These are phyloP conservation scores for Larimichthys crocea DNA, from an alignment of 2,113 vertebrate genomes.

Conservation along the genomic window DNA sequence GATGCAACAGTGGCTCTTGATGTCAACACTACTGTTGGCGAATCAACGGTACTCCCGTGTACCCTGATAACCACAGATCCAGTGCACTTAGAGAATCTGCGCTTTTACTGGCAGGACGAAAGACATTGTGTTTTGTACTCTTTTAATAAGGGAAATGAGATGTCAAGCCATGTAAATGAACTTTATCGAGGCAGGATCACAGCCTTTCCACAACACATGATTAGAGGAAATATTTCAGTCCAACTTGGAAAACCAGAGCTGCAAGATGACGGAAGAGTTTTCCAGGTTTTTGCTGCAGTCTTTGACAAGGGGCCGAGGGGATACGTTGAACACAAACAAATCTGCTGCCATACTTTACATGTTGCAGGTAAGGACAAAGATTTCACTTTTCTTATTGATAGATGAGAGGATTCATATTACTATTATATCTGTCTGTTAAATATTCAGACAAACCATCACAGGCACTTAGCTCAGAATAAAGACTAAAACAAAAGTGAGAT, in stretches of 20 bases:
- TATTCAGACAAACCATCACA: background rate
- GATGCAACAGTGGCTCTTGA: background rate
- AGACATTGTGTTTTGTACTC: background rate
- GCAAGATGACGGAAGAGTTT: background rate
- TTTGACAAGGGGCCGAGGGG: too few species aligned
- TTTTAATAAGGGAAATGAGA: background rate
- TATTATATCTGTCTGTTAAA: background rate
- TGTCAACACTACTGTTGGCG: background rate
- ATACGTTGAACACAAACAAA: too few species aligned
- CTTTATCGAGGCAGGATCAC: background rate
- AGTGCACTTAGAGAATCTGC: background rate
- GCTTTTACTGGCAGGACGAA: constrained; percentile 16
- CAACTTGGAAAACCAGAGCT: background rate
- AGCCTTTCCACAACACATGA: constrained; percentile 10
- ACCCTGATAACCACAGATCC: background rate
- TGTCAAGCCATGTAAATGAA: background rate
- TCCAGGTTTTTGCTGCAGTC: background rate
- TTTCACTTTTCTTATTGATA: background rate
- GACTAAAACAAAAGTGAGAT: too few species aligned
- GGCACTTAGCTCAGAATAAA: too few species aligned
- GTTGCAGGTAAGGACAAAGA: constrained; percentile 25
- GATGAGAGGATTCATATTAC: background rate
- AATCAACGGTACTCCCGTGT: background rate
- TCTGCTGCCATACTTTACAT: constrained; percentile 14
- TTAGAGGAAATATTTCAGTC: constrained; percentile 22